Percentiles rank a stretch among this genome's conserved stretches.
Conservation (phyloP, 2,888 invertebrate genomes). For the Oxycera nigricornis region DNA sequence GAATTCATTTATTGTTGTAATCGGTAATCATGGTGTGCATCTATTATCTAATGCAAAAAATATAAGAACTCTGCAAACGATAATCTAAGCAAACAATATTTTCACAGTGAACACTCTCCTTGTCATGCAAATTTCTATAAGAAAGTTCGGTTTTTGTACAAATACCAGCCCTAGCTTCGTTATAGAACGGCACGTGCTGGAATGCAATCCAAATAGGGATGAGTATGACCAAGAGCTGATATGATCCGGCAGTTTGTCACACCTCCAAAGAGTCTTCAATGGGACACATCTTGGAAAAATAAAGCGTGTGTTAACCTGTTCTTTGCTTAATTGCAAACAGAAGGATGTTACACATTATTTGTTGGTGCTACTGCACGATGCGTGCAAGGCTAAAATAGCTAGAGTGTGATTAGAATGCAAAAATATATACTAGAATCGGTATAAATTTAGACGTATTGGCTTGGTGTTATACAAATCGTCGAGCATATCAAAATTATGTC, state of each 20-base stretch:
- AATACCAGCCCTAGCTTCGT: not conserved
- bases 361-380: not conserved
- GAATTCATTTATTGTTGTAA: no score
- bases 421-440: slow-evolving; percentile 12
- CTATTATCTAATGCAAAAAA: no score
- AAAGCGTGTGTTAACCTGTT: slow-evolving; percentile 56
- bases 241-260: slow-evolving; percentile 32
- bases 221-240: slow-evolving; percentile 10
- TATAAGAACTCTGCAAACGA: no score
- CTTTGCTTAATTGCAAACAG: slow-evolving; percentile 45
- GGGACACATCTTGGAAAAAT: slow-evolving; percentile 60
- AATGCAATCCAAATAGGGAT: not conserved
- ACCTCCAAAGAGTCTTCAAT: slow-evolving; percentile 24
- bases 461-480: not conserved
- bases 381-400: not conserved
- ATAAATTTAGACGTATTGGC: slow-evolving; percentile 33
- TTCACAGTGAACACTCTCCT: no score
- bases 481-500: slow-evolving; percentile 8
- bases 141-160: not conserved
- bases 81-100: no score
- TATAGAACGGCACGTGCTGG: not conserved
- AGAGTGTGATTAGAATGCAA: not conserved
- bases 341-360: slow-evolving; percentile 29
- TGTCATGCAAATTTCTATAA: not conserved
- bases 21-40: no score